Evolutionary conservation across 2,888 invertebrate genomes (phyloP).

Genomic region (Tanaodytes sp.): DNA sequence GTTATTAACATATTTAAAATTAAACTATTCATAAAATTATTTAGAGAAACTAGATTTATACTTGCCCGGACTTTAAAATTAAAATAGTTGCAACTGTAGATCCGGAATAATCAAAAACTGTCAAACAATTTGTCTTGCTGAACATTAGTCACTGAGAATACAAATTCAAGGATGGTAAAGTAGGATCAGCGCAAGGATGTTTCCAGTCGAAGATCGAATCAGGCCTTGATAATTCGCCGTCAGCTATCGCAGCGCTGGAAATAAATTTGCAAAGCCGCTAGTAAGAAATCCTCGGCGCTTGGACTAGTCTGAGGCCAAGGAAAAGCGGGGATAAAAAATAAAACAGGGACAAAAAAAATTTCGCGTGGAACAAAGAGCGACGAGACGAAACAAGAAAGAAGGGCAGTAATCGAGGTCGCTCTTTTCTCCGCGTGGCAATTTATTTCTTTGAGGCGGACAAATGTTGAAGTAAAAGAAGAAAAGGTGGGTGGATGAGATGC

Average conservation of each 20-base stretch:
- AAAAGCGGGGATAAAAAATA: slow-evolving; percentile 43
- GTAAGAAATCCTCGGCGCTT: slow-evolving; percentile 49
- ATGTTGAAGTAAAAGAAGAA: slow-evolving; percentile 59
- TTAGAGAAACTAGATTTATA: too few species aligned
- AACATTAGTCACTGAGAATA: background rate
- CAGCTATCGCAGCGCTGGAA: slow-evolving; percentile 54
- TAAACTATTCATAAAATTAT: too few species aligned
- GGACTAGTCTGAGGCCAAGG: slow-evolving; percentile 39
- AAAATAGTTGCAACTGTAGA: too few species aligned
- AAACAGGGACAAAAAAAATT: too few species aligned
- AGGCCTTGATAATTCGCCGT: slow-evolving; percentile 56
- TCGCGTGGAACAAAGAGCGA: slow-evolving; percentile 43
- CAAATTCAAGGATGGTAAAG: slow-evolving; percentile 14
- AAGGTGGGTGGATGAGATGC: slow-evolving; percentile 36
- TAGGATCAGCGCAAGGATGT: slow-evolving; percentile 9
- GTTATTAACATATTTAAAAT: too few species aligned
- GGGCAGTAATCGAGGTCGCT: slow-evolving; percentile 49
- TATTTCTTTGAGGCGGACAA: slow-evolving; percentile 63
- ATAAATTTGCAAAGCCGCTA: slow-evolving; percentile 56
- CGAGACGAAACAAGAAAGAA: slow-evolving; percentile 47
- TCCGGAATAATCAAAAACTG: too few species aligned
- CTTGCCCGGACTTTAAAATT: too few species aligned
- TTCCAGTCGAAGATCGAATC: slow-evolving; percentile 58
- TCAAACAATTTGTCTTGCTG: background rate
- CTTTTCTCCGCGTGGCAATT: slow-evolving; percentile 58